These are phyloP conservation scores for Ornithorhynchus anatinus DNA, from an alignment of 2,113 vertebrate genomes.

Conservation along the genomic window DNA sequence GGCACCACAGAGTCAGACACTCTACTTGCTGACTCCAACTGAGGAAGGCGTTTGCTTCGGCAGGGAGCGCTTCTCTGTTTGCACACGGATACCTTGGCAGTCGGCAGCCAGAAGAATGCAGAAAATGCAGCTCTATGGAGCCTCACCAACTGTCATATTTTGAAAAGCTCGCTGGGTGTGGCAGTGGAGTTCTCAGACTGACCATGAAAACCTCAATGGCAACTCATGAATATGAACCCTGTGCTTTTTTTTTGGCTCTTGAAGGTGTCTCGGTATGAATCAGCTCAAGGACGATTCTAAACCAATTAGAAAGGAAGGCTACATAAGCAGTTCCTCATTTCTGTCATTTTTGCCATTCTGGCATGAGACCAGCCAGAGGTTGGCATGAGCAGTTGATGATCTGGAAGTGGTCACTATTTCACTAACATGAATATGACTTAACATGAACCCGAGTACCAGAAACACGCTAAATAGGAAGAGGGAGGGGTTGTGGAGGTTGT, in stretches of 20 bases:
- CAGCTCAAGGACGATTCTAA: background rate
- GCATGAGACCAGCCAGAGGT: background rate
- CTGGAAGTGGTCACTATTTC: background rate
- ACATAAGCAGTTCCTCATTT: no score
- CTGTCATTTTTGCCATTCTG: background rate
- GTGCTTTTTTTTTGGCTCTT: background rate
- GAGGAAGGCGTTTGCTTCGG: background rate
- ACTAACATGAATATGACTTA: background rate
- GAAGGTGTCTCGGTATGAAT: background rate
- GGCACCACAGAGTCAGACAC: no score
- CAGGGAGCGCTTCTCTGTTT: background rate
- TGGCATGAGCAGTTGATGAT: background rate
- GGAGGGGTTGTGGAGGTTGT: no score
- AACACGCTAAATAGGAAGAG: background rate
- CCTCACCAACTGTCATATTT: background rate
- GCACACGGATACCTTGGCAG: background rate
- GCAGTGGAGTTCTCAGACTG: background rate
- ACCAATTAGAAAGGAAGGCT: no score
- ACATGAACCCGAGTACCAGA: background rate
- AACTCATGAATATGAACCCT: background rate
- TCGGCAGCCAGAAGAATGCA: slow-evolving; percentile 9
- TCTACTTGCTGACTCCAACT: no score
- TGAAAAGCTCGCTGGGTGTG: background rate
- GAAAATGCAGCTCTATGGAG: background rate
- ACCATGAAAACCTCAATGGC: background rate